Evolutionary conservation across 2,113 vertebrate genomes (phyloP).

Genomic region (Lophura nycthemera): DNA sequence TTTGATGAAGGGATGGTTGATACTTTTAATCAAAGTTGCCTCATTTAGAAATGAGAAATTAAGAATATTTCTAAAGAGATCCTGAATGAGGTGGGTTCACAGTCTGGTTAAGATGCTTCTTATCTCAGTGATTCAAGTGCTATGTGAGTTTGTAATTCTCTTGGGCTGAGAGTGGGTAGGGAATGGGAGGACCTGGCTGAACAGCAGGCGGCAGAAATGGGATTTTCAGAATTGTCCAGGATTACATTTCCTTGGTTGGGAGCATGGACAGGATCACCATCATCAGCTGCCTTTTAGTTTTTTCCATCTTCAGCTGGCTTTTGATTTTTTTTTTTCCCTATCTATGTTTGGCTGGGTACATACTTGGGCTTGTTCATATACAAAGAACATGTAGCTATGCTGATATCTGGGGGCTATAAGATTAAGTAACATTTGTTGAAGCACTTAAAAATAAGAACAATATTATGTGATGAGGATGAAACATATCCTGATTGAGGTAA

Average conservation of each 20-base stretch:
- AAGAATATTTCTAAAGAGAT: not conserved
- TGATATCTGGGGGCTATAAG: not conserved
- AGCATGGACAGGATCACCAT: fast-evolving
- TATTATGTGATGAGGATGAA: not conserved
- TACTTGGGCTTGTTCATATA: not conserved
- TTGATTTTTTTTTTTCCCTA: not conserved
- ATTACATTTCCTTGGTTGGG: not conserved
- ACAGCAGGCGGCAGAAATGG: not conserved
- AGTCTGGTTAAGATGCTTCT: not conserved
- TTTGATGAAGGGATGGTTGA: not conserved
- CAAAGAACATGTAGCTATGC: not conserved
- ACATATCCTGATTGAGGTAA: not conserved
- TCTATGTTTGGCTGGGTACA: not conserved
- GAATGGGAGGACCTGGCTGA: not conserved
- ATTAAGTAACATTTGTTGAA: not conserved
- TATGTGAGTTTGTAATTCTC: not conserved
- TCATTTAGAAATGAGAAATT: not conserved
- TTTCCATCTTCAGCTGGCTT: not conserved
- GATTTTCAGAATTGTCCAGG: not conserved
- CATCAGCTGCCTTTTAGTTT: not conserved
- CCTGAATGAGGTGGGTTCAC: not conserved
- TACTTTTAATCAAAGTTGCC: not conserved
- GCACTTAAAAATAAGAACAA: not conserved
- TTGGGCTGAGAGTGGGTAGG: not conserved
- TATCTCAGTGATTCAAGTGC: not conserved